These are phyloP conservation scores for Drosophila pseudotalamancana DNA, from an alignment of 2,888 invertebrate species.

Conservation along the genomic window DNA sequence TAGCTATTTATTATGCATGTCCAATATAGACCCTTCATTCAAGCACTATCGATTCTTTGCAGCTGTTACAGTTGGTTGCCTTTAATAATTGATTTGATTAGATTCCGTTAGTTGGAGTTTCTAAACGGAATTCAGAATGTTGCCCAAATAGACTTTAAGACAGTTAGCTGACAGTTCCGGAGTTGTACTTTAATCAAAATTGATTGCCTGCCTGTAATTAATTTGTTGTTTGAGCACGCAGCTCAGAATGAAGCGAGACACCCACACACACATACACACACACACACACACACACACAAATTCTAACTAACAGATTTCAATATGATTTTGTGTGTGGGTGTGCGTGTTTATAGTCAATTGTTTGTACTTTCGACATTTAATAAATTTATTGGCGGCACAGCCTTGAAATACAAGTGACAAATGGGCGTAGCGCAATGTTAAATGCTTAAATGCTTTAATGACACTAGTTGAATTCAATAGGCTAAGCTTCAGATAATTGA, in stretches of 20 bases:
- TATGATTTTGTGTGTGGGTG: conserved; percentile 35
- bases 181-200: conserved; percentile 73
- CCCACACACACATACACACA: conserved; percentile 24
- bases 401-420: conserved; percentile 51
- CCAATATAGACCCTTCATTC: not conserved
- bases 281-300: conserved; percentile 24
- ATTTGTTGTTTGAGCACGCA: conserved; percentile 75
- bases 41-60: not conserved
- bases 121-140: conserved; percentile 4
- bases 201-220: conserved; percentile 71
- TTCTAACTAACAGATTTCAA: conserved; percentile 34
- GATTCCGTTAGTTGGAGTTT: not conserved
- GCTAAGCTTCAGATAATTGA: not conserved
- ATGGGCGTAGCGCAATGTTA: not conserved
- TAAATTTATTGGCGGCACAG: conserved; percentile 68
- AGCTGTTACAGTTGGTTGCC: conserved; percentile 12
- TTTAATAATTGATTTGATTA: conserved; percentile 42
- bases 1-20: not conserved
- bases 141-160: conserved; percentile 44
- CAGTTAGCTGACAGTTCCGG: conserved; percentile 29
- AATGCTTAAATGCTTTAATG: not conserved
- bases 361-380: conserved; percentile 66
- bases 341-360: conserved; percentile 47
- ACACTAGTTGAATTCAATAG: conserved; percentile 10
- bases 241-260: conserved; percentile 48